Evolutionary conservation across 2,888 invertebrate genomes (phyloP).

Genomic region (Blastobasis lacticolella): DNA sequence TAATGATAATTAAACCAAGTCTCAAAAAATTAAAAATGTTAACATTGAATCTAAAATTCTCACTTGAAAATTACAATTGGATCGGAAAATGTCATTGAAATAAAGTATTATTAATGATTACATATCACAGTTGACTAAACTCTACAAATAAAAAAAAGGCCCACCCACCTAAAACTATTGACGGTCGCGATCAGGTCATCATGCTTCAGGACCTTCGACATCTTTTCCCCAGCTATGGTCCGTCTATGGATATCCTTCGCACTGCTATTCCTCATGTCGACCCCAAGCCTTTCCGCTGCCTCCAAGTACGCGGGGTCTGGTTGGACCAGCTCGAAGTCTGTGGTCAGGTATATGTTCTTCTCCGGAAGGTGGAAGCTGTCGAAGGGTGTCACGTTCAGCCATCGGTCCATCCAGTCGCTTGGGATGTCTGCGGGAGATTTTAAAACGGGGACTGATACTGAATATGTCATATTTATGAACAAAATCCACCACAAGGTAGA

Average conservation of each 20-base stretch:
- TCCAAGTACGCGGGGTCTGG: constrained; percentile 45
- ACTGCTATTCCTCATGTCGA: constrained; percentile 38
- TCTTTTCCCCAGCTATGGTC: constrained; percentile 17
- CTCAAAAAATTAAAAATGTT: too few species aligned
- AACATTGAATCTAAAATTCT: too few species aligned
- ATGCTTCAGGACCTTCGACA: constrained; percentile 30
- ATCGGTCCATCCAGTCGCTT: constrained; percentile 74
- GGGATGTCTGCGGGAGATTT: constrained; percentile 69
- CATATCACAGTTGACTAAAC: too few species aligned
- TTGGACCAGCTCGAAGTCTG: constrained; percentile 77
- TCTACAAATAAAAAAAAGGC: too few species aligned
- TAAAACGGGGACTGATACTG: too few species aligned
- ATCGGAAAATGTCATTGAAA: too few species aligned
- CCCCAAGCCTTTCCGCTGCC: constrained; percentile 31
- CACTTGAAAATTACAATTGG: too few species aligned
- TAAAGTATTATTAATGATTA: too few species aligned
- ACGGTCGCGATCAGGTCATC: constrained; percentile 54
- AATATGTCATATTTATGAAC: too few species aligned
- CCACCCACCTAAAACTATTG: constrained; percentile 51
- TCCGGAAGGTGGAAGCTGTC: constrained; percentile 79
- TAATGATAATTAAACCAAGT: too few species aligned
- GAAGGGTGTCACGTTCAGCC: constrained; percentile 74
- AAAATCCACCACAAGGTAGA: too few species aligned
- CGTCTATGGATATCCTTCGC: constrained; percentile 50
- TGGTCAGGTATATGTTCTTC: constrained; percentile 82